Evolutionary conservation across 1,140 invertebrate genomes (phyloP), one percentile per base, ranked within the genome.

Genomic region (Drosophila arizonae): DNA sequence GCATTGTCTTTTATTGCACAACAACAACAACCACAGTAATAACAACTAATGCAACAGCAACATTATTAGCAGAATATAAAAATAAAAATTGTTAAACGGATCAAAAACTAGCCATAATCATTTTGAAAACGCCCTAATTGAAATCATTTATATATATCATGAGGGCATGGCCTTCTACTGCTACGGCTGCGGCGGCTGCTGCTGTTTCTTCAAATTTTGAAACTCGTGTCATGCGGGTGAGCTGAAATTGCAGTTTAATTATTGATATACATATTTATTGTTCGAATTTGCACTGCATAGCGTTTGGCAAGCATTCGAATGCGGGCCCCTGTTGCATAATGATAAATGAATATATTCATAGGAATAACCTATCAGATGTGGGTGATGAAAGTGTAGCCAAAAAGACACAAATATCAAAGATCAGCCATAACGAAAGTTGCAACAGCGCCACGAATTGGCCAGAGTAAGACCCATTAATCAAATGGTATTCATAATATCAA

Each of bases 61-160:
- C 77, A 86, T 78, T 81, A 85, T 86, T 70, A 77, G 28, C 64
- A 69, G 57, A 69, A 62, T 56, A 72, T 76, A 80, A 64, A 79
- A 79, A 72, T 55, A 5, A 64, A 39, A 86, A 81, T 73, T 78
- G 82, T 86, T 87, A 86, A 81, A 79, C 65, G 68, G 48, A 21
- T 17, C 58, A 55, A 81, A 81, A 87, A 86, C 75, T 78, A 76
- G 78, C 81, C 81, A 86, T 86, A 81, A 86, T 86, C 82, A 86
- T 87, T 87, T 81, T 81, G 73, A 73, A 87, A 86, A 87, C 82
- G 81, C 81, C 81, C 67, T 87, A 86, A 86, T 87, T 86, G 81
- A 86, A 86, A 87, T 76, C 86, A 81, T 87, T 86, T 72, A 87
- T 78, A 79, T 76, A 30, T 65, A 75, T 64, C 68, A 69, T 85